Evolutionary conservation across 1,140 invertebrate species (phyloP), one percentile per base, ranked within the genome.

Genomic region (Muscidifurax raptorellus): DNA sequence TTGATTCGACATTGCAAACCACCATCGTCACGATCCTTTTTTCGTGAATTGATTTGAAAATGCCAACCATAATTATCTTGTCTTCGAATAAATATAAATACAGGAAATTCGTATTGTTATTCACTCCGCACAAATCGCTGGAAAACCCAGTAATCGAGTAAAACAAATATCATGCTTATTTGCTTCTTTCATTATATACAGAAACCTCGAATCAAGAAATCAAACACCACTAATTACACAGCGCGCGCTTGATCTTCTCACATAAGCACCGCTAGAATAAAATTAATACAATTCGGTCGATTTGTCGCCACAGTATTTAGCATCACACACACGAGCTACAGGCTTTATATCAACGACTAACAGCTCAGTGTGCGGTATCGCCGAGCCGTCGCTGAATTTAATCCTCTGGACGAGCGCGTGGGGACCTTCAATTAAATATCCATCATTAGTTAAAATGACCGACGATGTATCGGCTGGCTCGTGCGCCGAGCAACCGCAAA

Each of bases 381-480:
- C 69, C 22, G 28, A 28, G 30, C 18, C 30, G 28, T 32, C 32
- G 69, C 15, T 72, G 28, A 36, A 75, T 40, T 75, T 75, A 75
- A 75, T 75, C 32, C 72, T 10, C 22, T 12, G 66, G 6, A 69
- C 66, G 25, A 15, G 52, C 2, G 52, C 15, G 52, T 4, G 22
- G 52, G 71, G 30, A 30, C 32, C 71, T 32, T 40, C 71, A 74
- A 59, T 59, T 77, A 28, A 59, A 59, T 59, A 77, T 77, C 47
- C 75, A 77, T 59, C n/a, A 77, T 77, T 77, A 59, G 75, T 77
- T 77, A 59, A 30, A 28, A 77, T 59, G 25, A 74, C 30, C 32
- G 71, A 36, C 18, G 28, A 74, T 74, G 22, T 30, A 40, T 78
- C 25, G 30, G 28, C 36, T 15, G 52, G 22, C 36, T 40, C 7